phyloP scores from a whole-genome alignment of 30 jellyfish, hydroid and myxozoan species.

The Aurelia coerulea region DNA sequence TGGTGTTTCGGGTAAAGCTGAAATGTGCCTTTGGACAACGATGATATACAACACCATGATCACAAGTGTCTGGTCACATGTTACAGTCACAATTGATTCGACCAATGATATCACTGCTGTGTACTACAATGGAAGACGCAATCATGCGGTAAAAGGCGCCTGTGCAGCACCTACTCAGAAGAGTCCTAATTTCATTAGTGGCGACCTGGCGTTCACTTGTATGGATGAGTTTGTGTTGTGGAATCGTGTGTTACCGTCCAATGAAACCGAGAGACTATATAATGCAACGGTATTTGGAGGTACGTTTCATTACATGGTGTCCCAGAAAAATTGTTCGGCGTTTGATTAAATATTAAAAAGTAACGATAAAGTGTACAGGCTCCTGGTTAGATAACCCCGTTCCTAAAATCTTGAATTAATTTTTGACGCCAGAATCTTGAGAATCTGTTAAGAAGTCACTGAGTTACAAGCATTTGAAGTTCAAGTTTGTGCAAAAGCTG shows the following conservation, averaged over 20 bases:
- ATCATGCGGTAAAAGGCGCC: background rate
- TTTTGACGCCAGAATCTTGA: no score
- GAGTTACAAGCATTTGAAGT: no score
- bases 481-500: no score
- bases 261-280: constrained; percentile 21
- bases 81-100: constrained; percentile 23
- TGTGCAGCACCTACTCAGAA: background rate
- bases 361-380: no score
- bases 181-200: background rate
- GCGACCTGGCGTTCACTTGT: constrained; percentile 8
- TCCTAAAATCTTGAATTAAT: no score
- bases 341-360: no score
- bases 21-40: constrained; percentile 46
- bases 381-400: no score
- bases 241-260: constrained; percentile 15
- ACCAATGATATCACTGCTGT: background rate
- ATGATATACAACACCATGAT: constrained; percentile 39
- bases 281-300: constrained; percentile 43
- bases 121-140: constrained; percentile 35
- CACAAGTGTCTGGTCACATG: constrained; percentile 47
- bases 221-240: constrained; percentile 35
- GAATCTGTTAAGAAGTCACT: no score
- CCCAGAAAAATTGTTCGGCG: no score
- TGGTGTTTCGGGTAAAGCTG: background rate
- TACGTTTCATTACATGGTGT: background rate